These are phyloP conservation scores for Trypoxylon attenuatum DNA, from an alignment of 2,888 invertebrate genomes.

Conservation along the genomic window DNA sequence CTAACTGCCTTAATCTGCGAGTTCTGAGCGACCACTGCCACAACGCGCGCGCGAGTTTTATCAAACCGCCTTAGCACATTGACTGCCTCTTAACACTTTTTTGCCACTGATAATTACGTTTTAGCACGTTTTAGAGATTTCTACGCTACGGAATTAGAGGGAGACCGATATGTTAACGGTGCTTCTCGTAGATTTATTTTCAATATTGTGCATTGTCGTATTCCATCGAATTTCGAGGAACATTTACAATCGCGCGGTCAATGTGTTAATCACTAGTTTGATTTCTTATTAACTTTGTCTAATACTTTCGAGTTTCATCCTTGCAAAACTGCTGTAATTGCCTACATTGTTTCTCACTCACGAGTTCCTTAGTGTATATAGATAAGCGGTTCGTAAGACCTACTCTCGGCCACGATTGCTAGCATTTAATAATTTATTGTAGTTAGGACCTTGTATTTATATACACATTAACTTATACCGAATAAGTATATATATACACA, in stretches of 20 bases:
- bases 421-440: constrained; percentile 69
- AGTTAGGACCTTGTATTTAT: constrained; percentile 54
- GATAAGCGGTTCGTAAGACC: constrained; percentile 56
- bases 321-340: constrained; percentile 12
- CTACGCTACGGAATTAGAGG: no score
- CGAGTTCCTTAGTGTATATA: constrained; percentile 67
- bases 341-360: not conserved
- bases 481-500: not conserved
- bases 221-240: no score
- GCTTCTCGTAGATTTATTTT: no score
- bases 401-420: constrained; percentile 20
- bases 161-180: no score
- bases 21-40: constrained; percentile 68
- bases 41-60: constrained; percentile 36
- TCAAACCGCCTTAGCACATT: constrained; percentile 4
- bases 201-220: no score
- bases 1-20: constrained; percentile 66
- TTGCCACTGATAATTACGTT: not conserved
- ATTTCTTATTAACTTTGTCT: not conserved
- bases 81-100: constrained; percentile 3
- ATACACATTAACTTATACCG: not conserved
- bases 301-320: constrained; percentile 30
- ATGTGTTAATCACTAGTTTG: not conserved
- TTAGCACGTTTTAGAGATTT: no score
- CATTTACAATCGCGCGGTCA: constrained; percentile 4